Base-by-base conservation (phyloP, 30 jellyfish, hydroid and myxozoan species). In the Chrysaora quinquecirrha region DNA sequence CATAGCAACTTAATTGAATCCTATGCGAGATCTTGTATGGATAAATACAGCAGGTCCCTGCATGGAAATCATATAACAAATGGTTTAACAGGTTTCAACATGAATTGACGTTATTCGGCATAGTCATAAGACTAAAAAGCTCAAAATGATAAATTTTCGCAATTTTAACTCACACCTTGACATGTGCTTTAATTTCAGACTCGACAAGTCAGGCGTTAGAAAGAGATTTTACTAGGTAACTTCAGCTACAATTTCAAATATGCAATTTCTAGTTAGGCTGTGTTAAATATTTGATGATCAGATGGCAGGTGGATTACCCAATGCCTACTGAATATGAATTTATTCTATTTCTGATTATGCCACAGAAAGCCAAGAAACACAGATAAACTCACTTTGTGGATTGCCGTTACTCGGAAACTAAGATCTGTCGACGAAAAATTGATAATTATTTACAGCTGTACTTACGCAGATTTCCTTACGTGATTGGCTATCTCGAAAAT, bases 21-120 rank as follows among this genome's bases (percentile, higher is more conserved):
- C 68, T 52, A 7, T 52, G 3, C 25, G 19, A 52, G 68, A 19
- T 52, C 68, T 52, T 20, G 68, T 52, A 19, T 80, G 90, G 66
- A 80, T 80, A 68, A 80, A 80, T 66, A 64, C 29, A 80, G 64
- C 90, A 80, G 90, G 90, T 80, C 82, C 90, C 71, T 80, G 83
- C 63, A 80, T 80, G 70, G 90, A 79, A 80, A 80, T 69, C 30
- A 25, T 32, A 50, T 50, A 46, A 80, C 43, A 66, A 80, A 80
- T 32, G 19, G 7, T 20, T 52, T 52, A 20, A 20, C 68, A 52
- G 68, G 68, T 52, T 52, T 7, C 29, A 4, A n/a, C 58, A 43
- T 43, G 58, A 43, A 43, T 43, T 43, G 58, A 43, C 58, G 58
- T 43, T 16, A 9, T 9, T 16, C 58, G 58, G 58, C 58, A n/a